Percentiles rank a stretch among this genome's conserved stretches.
phyloP scores from a whole-genome alignment of 2,113 vertebrate genomes.

The Actenoides lindsayi region DNA sequence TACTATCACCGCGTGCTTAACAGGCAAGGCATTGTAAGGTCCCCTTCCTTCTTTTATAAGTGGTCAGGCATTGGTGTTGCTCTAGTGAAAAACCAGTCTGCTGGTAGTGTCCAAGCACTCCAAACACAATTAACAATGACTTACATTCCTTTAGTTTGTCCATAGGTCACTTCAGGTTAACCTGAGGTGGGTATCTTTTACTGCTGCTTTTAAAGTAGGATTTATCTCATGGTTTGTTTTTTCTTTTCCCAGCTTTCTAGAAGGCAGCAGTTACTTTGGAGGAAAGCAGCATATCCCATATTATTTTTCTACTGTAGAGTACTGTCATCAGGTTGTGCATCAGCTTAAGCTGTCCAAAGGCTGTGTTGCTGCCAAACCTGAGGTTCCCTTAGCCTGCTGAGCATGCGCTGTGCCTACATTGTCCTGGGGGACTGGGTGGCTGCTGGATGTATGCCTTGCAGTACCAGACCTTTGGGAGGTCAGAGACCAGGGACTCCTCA shows the following conservation, averaged over 20 bases:
- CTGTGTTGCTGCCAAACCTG: not conserved
- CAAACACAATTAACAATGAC: not conserved
- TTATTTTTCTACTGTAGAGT: not conserved
- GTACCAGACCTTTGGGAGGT: not conserved
- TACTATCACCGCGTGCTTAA: not conserved
- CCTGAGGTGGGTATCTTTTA: not conserved
- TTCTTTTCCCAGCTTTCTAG: not conserved
- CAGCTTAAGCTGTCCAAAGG: not conserved
- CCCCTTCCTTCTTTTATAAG: not conserved
- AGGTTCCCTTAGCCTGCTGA: not conserved
- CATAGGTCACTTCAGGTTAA: not conserved
- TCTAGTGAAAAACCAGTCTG: not conserved
- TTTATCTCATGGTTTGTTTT: not conserved
- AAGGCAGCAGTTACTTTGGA: not conserved
- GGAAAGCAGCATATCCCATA: not conserved
- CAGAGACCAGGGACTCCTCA: not conserved
- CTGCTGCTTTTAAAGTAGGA: not conserved
- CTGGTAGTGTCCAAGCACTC: not conserved
- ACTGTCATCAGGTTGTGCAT: not conserved
- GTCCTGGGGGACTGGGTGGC: not conserved
- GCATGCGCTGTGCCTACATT: rapidly evolving
- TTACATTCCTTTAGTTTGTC: not conserved
- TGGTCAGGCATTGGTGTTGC: not conserved
- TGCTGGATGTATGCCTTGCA: not conserved
- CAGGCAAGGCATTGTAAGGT: not conserved